Percentiles rank a stretch among this genome's conserved stretches.
phyloP scores from a whole-genome alignment of 2,797 vertebrate genomes.

The Ctenosaura bakeri region DNA sequence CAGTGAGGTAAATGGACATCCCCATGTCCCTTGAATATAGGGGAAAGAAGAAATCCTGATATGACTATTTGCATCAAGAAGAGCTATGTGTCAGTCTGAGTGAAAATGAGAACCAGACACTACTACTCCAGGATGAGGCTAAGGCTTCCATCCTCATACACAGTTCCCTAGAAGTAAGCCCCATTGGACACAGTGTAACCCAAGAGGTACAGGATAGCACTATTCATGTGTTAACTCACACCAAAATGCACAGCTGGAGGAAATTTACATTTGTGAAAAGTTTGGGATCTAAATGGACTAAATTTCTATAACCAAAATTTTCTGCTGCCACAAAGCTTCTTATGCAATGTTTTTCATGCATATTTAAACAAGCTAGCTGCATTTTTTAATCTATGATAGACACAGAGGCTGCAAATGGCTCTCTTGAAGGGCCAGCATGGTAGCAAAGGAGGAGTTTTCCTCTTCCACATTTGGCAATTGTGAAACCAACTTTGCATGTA shows the following conservation, averaged over 20 bases:
- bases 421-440: background rate
- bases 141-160: background rate
- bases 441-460: background rate
- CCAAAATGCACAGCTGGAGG: background rate
- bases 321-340: background rate
- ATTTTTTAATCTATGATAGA: background rate
- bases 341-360: background rate
- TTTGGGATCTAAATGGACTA: background rate
- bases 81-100: slow-evolving; percentile 36
- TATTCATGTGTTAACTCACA: background rate
- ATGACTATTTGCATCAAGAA: background rate
- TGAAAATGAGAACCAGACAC: slow-evolving; percentile 7
- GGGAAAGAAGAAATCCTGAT: background rate
- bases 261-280: background rate
- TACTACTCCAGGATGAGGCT: slow-evolving; percentile 3
- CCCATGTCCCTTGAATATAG: slow-evolving; percentile 27
- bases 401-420: background rate
- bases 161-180: background rate
- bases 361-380: background rate
- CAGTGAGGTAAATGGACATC: slow-evolving; percentile 5
- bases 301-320: background rate
- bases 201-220: background rate
- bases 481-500: background rate
- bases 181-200: background rate
- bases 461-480: background rate